These are phyloP conservation scores for Actinopyga echinites DNA, from an alignment of 53 echinoderm and acorn worm species.

Conservation along the genomic window DNA sequence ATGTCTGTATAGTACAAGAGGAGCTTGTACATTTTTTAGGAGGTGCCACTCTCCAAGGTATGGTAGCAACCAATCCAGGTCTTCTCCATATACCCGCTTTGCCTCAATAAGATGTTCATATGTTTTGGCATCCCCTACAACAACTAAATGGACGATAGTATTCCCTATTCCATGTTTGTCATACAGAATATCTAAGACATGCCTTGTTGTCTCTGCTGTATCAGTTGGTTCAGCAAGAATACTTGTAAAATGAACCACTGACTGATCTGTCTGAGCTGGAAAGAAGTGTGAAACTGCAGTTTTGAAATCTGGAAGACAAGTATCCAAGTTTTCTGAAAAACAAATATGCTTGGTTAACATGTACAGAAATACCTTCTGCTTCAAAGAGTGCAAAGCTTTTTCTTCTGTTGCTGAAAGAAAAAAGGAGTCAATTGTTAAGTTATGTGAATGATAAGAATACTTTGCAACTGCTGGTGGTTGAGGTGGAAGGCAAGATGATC, in stretches of 20 bases:
- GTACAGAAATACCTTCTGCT: neutral
- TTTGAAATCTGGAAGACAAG: neutral
- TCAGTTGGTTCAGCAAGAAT: slow-evolving; percentile 2
- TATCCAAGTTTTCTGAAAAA: neutral
- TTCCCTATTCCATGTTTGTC: neutral
- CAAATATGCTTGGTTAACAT: slow-evolving; percentile 1
- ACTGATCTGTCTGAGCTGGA: neutral
- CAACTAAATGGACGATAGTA: neutral
- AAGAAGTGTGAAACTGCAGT: neutral
- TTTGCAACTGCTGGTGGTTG: neutral
- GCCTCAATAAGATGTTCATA: neutral
- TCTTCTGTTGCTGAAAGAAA: neutral
- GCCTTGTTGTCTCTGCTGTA: neutral
- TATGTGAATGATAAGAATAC: neutral
- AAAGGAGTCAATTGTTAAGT: slow-evolving; percentile 7
- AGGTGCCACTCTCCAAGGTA: slow-evolving; percentile 18
- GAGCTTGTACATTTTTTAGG: neutral
- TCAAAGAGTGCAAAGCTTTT: neutral
- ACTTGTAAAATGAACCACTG: neutral
- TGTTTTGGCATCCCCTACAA: slow-evolving; percentile 11
- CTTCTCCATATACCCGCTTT: neutral
- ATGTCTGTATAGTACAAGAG: too few species aligned
- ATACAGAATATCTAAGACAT: neutral
- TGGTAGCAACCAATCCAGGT: neutral
- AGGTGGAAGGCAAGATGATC: neutral